Base-by-base conservation (phyloP, 2,797 vertebrate species). In the Sebastes trivittatus region DNA sequence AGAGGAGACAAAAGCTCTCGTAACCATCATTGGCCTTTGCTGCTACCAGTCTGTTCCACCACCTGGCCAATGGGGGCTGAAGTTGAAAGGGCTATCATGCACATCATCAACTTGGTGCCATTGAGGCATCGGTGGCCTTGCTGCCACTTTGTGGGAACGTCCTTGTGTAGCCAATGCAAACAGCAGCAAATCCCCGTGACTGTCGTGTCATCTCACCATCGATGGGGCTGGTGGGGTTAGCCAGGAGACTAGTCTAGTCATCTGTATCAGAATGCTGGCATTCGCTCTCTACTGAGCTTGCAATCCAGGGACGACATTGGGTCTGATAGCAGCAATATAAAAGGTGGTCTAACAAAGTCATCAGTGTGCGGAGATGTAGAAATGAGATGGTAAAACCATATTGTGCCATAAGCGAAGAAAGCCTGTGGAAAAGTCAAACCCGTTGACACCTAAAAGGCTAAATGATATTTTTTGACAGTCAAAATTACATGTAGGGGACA, bases 41-140 rank as follows among this genome's bases (percentile, higher is more conserved):
- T 67, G 58, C 60, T 61, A 60, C n/a, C 52, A 86, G 29, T 70
- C 84, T 77, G 76, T 74, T 69, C 32, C 30, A 61, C 72, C 78
- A 86, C 82, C 81, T 86, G 84, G 52, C 67, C 75, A 25, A 52
- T 75, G 54, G 66, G 58, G 64, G 49, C 7, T 54, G 49, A 54
- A 54, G n/a, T 54, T 54, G 20, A 22, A 54, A n/a, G 20, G 20
- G 20, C 49, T 54, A 54, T 54, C 49, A 22, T 54, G 49, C 20
- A n/a, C 49, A 54, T n/a, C 20, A 54, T 54, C 49, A n/a, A 22
- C 29, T 72, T 68, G 77, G 42, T 71, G 61, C 54, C 58, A 75
- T 0, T 61, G 58, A 72, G 5, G 36, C 56, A 69, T 69, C 2
- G 14, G 13, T 77, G 65, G 61, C 42, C 18, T 9, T 62, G 60